Percentiles rank a stretch among this genome's conserved stretches.
Conservation (phyloP, 1,140 invertebrate genomes). For the Drosophila virilis region DNA sequence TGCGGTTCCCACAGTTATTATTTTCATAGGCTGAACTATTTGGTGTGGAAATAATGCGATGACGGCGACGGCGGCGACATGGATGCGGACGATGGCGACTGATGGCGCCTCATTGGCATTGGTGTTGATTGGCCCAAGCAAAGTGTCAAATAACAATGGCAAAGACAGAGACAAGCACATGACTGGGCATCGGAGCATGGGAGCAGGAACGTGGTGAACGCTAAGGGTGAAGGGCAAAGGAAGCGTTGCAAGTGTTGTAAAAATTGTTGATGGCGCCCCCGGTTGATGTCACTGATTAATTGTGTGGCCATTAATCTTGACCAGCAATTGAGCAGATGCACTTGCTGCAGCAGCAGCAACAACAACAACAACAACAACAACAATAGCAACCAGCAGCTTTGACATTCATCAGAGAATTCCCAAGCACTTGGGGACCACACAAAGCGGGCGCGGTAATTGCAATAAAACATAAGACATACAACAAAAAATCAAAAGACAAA, state of each 20-base stretch:
- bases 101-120: slow-evolving; percentile 71
- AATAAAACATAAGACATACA: slow-evolving; percentile 22
- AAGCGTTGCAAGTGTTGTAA: slow-evolving; percentile 60
- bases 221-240: slow-evolving; percentile 2
- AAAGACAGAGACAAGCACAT: slow-evolving; percentile 25
- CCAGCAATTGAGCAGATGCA: slow-evolving; percentile 45
- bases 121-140: slow-evolving; percentile 71
- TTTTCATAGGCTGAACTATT: slow-evolving; percentile 79
- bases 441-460: slow-evolving; percentile 46
- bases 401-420: slow-evolving; percentile 6
- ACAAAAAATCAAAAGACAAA: slow-evolving; percentile 23
- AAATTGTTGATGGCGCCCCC: slow-evolving; percentile 66
- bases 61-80: slow-evolving; percentile 15
- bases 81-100: slow-evolving; percentile 8
- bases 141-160: slow-evolving; percentile 75
- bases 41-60: slow-evolving; percentile 78
- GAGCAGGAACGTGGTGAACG: background rate
- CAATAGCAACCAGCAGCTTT: slow-evolving; percentile 7
- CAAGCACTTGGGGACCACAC: slow-evolving; percentile 42
- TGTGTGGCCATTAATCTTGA: slow-evolving; percentile 67
- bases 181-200: background rate
- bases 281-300: slow-evolving; percentile 59
- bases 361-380: slow-evolving; percentile 10
- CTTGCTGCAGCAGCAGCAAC: slow-evolving; percentile 3
- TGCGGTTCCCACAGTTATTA: slow-evolving; percentile 82